Evolutionary conservation across 2,888 invertebrate genomes (phyloP).

Genomic region (Psylliodes chrysocephalus): DNA sequence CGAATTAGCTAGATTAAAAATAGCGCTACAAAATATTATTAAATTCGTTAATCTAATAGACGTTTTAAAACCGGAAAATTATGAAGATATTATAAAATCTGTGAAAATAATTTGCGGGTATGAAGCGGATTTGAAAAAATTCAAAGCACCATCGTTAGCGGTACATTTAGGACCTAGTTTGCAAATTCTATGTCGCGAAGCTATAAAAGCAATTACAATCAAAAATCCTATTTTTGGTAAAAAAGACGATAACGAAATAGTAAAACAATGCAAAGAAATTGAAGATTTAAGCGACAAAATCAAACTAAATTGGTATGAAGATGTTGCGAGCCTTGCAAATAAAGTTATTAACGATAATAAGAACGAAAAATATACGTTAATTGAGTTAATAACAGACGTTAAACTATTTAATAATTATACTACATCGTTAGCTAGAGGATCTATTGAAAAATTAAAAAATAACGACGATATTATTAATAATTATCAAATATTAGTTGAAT

Average conservation of each 20-base stretch:
- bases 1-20: slow-evolving; percentile 8
- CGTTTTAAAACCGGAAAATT: slow-evolving; percentile 21
- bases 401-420: no score
- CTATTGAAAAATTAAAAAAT: no score
- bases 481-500: not conserved
- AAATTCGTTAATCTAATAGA: not conserved
- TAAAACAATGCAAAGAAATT: not conserved
- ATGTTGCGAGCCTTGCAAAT: not conserved
- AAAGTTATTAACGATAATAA: not conserved
- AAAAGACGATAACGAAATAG: not conserved
- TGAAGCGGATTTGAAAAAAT: slow-evolving; percentile 8
- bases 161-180: slow-evolving; percentile 20
- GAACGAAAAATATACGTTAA: no score
- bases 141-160: slow-evolving; percentile 11
- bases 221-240: not conserved
- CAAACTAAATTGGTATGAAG: not conserved
- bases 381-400: no score
- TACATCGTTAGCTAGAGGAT: no score
- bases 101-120: slow-evolving; percentile 24
- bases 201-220: slow-evolving; percentile 1
- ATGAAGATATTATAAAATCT: not conserved
- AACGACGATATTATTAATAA: no score
- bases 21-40: not conserved
- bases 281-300: not conserved
- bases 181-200: slow-evolving; percentile 3